Evolutionary conservation across 1,140 invertebrate genomes (phyloP), one percentile per base, ranked within the genome.

Genomic region (Brachionus rotundiformis): DNA sequence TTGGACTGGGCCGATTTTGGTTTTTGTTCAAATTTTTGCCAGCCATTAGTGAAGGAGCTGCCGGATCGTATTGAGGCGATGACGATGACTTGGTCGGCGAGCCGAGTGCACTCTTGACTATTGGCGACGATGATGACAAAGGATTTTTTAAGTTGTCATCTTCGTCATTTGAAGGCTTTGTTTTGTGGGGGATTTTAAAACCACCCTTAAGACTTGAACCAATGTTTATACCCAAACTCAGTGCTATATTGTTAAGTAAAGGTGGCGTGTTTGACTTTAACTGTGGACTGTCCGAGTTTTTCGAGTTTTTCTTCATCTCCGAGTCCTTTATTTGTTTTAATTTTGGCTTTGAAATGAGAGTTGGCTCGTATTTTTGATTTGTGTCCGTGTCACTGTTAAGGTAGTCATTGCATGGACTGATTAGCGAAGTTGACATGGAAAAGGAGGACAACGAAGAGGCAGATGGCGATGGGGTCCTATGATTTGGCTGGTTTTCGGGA

Each of bases 181-280:
- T 73, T 44, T 73, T 73, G 41, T 73, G 68, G 23, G 68, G 68
- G 23, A 73, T 73, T 73, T 73, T 73, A 13, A 73, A 73, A 19
- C 68, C 39, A 10, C 68, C 68, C 13, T 73, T 73, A 3, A 73
- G 41, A 13, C 29, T 36, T 11, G 65, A 5, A 0, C 68, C 68
- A 8, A 73, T 25, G 23, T 39, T 10, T 2, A 73, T 11, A 11
- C 68, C 39, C 13, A 73, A 25, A 73, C 36, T 73, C 7, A 47
- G 19, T 41, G 68, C 36, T 25, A 73, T 41, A 44, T 73, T 73
- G 36, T 16, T 71, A 7, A 31, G 11, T 0, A 71, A 39, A 25
- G 68, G 68, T 7, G 68, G 68, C 8, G 68, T 73, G 11, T 44
- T 73, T 0, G 68, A 39, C 41, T 73, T 73, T 0, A 10, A 11